Percentiles rank a stretch among this genome's conserved stretches.
phyloP scores from a whole-genome alignment of 2,888 invertebrate species.

The Brenthis ino region DNA sequence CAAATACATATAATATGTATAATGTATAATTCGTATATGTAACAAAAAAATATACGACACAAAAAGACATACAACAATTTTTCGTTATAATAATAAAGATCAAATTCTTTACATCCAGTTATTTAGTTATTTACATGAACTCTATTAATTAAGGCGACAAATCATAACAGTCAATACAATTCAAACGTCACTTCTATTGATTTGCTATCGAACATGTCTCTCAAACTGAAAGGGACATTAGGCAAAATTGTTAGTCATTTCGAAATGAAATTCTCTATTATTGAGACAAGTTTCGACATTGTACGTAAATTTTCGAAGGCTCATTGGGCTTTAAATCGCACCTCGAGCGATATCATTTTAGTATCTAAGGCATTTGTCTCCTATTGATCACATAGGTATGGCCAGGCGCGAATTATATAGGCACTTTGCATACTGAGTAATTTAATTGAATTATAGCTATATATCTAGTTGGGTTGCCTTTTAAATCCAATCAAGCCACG shows the following conservation, averaged over 20 bases:
- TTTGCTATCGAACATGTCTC: conserved; percentile 27
- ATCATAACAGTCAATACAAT: conserved; percentile 14
- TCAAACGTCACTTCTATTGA: conserved; percentile 29
- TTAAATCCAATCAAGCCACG: too few relatives aligned
- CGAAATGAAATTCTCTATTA: conserved; percentile 42
- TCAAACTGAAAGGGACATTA: conserved; percentile 30
- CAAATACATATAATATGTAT: too few relatives aligned
- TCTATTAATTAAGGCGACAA: conserved; percentile 15
- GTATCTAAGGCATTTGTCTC: conserved; percentile 68
- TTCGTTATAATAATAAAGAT: not conserved
- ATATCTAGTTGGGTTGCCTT: too few relatives aligned
- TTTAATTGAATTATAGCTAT: too few relatives aligned
- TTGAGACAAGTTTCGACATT: conserved; percentile 40
- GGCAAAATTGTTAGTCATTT: conserved; percentile 31
- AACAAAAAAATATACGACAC: too few relatives aligned
- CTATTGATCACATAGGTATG: conserved; percentile 51
- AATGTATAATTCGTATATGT: too few relatives aligned
- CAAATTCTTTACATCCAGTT: not conserved
- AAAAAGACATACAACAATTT: not conserved
- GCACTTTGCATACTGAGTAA: conserved; percentile 7
- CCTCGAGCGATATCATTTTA: conserved; percentile 59
- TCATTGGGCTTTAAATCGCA: conserved; percentile 58
- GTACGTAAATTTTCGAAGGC: conserved; percentile 53
- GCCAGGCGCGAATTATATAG: conserved; percentile 39
- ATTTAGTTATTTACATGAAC: conserved; percentile 5